Evolutionary conservation across 2,797 vertebrate species (phyloP).

Genomic region (Podarcis siculus): DNA sequence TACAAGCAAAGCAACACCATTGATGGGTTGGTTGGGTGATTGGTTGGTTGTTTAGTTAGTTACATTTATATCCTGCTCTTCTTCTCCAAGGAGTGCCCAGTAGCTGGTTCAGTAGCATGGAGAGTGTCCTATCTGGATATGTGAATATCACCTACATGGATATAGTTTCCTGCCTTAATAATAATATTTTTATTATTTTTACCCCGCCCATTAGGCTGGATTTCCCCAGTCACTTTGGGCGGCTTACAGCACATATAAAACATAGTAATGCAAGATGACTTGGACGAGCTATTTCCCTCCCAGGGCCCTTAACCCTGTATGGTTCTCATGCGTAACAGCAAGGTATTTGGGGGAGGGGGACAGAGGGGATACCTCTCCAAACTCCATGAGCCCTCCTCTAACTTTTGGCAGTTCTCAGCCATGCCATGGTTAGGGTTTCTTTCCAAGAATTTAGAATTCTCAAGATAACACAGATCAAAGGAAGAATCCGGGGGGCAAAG

Average conservation of each 20-base stretch:
- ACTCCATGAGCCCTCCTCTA: background rate
- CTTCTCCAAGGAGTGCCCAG: background rate
- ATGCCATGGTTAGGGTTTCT: background rate
- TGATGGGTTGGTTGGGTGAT: too few species aligned
- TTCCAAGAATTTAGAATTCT: background rate
- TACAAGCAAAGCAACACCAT: background rate
- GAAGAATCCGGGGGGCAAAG: background rate
- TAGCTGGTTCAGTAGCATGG: background rate
- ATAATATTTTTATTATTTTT: too few species aligned
- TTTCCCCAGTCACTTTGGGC: too few species aligned
- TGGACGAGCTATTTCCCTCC: background rate
- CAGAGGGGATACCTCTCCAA: background rate
- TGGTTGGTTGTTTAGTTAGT: too few species aligned
- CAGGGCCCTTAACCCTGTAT: background rate
- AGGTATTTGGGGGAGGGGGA: background rate
- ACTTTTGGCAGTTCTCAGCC: background rate
- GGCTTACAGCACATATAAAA: too few species aligned
- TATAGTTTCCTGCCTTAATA: too few species aligned
- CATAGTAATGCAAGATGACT: background rate
- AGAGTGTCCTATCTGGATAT: background rate
- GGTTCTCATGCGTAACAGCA: background rate
- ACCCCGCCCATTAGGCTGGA: background rate
- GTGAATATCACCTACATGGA: too few species aligned
- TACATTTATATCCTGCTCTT: too few species aligned
- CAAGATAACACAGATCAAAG: slow-evolving; percentile 10